Evolutionary conservation across 2,113 vertebrate genomes (phyloP).

Genomic region (Anas platyrhynchos): DNA sequence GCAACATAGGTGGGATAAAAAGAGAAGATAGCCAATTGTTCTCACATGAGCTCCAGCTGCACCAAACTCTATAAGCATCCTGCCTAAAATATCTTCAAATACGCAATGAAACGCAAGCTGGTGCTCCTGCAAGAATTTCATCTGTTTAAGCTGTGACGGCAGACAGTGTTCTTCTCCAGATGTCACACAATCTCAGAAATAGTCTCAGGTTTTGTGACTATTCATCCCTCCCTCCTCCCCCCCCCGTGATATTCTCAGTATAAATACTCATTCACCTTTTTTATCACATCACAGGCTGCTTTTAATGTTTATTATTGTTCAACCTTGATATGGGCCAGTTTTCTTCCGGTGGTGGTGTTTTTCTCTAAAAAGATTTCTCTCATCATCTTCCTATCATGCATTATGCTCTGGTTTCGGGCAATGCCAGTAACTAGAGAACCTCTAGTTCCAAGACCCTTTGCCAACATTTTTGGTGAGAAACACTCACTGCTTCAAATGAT

Average conservation of each 20-base stretch:
- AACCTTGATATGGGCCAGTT: not conserved
- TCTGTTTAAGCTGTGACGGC: not conserved
- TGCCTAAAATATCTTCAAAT: slow-evolving; percentile 1
- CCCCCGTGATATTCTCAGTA: not conserved
- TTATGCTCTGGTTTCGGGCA: not conserved
- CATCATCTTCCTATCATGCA: not conserved
- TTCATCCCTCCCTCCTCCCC: not conserved
- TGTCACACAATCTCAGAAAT: not conserved
- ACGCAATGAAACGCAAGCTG: not conserved
- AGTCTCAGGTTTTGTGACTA: not conserved
- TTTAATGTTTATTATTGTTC: not conserved
- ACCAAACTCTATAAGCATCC: not conserved
- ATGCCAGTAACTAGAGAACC: not conserved
- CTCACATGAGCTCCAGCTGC: not conserved
- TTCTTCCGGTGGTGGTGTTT: not conserved
- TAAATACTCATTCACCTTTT: not conserved
- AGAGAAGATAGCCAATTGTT: not conserved
- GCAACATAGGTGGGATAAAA: not conserved
- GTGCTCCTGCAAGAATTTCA: not conserved
- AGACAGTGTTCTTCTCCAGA: not conserved
- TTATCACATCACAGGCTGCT: not conserved
- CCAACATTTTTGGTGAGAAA: not conserved
- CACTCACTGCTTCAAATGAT: not conserved
- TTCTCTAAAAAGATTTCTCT: not conserved
- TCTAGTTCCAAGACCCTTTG: not conserved